A percentile compares a stretch with the other conserved stretches of the same genome.
Evolutionary conservation across 2,797 vertebrate species (phyloP).

Genomic region (Lindbergichthys nudifrons): DNA sequence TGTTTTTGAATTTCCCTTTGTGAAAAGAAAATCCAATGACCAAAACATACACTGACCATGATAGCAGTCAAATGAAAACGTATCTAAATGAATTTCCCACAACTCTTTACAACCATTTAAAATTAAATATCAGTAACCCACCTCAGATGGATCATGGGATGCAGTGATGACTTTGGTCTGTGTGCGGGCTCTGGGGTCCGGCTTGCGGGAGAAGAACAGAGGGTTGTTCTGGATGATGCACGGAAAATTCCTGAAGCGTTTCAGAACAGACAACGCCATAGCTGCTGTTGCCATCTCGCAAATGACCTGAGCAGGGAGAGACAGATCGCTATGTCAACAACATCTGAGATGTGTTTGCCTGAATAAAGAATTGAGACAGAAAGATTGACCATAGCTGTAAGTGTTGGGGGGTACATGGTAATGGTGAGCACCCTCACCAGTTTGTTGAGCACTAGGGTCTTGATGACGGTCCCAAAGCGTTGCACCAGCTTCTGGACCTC

Average conservation of each 20-base stretch:
- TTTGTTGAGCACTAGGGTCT: slow-evolving; percentile 67
- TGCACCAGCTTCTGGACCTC: slow-evolving; percentile 88
- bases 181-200: slow-evolving; percentile 56
- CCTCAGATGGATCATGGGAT: slow-evolving; percentile 38
- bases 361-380: neutral
- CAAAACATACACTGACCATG: too few relatives aligned
- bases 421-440: slow-evolving; percentile 53
- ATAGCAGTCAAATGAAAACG: neutral
- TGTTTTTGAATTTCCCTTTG: too few relatives aligned
- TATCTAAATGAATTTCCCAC: neutral
- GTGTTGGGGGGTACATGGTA: neutral
- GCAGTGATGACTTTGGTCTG: slow-evolving; percentile 40
- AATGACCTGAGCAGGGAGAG: slow-evolving; percentile 66
- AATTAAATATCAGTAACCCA: slow-evolving; percentile 10
- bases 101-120: neutral
- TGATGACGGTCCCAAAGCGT: slow-evolving; percentile 84
- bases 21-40: too few relatives aligned
- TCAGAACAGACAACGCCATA: slow-evolving; percentile 69
- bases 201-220: slow-evolving; percentile 73
- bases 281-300: slow-evolving; percentile 76
- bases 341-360: neutral
- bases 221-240: slow-evolving; percentile 79
- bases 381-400: neutral
- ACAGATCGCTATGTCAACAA: neutral
- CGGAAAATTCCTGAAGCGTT: slow-evolving; percentile 74